These are phyloP conservation scores for Coptotermes formosanus DNA, from an alignment of 1,140 invertebrate genomes.

Conservation along the genomic window DNA sequence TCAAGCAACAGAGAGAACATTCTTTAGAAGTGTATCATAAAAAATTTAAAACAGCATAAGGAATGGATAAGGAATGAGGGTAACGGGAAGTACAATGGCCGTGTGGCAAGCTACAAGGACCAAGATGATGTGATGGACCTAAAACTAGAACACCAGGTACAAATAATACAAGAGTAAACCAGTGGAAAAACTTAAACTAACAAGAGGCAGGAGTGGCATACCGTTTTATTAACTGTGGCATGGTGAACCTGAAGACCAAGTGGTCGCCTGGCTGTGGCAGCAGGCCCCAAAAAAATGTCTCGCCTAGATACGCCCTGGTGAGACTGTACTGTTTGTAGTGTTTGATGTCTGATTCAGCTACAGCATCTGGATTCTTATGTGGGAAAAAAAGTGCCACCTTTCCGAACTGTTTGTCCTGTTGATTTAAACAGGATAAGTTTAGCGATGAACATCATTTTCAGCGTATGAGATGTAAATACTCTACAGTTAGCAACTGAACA, in stretches of 20 bases:
- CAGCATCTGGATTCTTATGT: conserved; percentile 78
- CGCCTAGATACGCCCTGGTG: conserved; percentile 80
- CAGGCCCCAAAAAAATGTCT: conserved; percentile 91
- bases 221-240: conserved; percentile 74
- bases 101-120: too few relatives aligned
- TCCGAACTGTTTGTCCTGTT: conserved; percentile 88
- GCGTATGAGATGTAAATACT: too few relatives aligned
- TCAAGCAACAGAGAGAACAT: too few relatives aligned
- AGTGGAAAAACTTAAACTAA: too few relatives aligned
- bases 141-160: too few relatives aligned
- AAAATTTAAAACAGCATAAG: neutral
- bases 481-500: too few relatives aligned
- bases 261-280: conserved; percentile 81
- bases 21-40: neutral
- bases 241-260: conserved; percentile 77
- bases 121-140: too few relatives aligned
- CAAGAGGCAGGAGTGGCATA: conserved; percentile 46
- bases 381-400: conserved; percentile 80
- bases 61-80: neutral
- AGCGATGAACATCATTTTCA: too few relatives aligned
- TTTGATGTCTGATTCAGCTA: conserved; percentile 73
- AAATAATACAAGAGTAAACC: too few relatives aligned
- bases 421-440: conserved; percentile 38
- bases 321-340: conserved; percentile 82
- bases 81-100: neutral